Percentiles rank a stretch among this genome's conserved stretches.
phyloP scores from a whole-genome alignment of 1,140 invertebrate species.

The Cyrtorhinus lividipennis region DNA sequence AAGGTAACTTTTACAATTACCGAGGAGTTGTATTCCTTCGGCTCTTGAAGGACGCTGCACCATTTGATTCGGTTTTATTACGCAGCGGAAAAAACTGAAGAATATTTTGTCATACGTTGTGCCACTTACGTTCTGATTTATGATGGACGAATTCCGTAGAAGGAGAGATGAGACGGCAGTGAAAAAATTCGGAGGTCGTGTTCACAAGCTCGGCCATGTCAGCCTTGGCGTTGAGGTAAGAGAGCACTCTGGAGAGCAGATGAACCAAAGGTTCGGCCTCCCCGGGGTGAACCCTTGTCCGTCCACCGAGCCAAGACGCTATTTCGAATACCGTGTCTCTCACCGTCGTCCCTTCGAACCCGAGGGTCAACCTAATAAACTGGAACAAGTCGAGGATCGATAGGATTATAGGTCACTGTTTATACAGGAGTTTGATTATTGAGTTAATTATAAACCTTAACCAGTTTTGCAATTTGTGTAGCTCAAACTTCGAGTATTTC shows the following conservation, averaged over 20 bases:
- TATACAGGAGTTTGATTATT: too few species aligned
- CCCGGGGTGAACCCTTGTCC: conserved; percentile 34
- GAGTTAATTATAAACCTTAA: too few species aligned
- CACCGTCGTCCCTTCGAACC: conserved; percentile 44
- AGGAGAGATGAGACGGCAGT: conserved; percentile 37
- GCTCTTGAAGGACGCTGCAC: too few species aligned
- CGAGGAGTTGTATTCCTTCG: too few species aligned
- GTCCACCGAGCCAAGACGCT: conserved; percentile 30
- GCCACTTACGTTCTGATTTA: conserved; percentile 34
- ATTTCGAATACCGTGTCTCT: conserved; percentile 33
- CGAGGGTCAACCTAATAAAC: conserved; percentile 45
- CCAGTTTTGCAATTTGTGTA: too few species aligned
- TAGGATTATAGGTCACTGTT: too few species aligned
- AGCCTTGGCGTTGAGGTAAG: conserved; percentile 33
- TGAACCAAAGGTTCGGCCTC: conserved; percentile 38
- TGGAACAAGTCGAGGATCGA: conserved; percentile 28
- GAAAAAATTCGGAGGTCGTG: conserved; percentile 32
- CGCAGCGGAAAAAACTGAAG: too few species aligned
- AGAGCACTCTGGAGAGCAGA: conserved; percentile 34
- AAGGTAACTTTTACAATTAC: too few species aligned
- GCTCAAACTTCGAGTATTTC: too few species aligned
- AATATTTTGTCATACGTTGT: too few species aligned
- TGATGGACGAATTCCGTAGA: conserved; percentile 32
- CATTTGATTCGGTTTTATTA: too few species aligned
- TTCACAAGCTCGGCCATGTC: conserved; percentile 28